Conservation (phyloP, 2,113 vertebrate genomes). For the Phaetusa simplex region DNA sequence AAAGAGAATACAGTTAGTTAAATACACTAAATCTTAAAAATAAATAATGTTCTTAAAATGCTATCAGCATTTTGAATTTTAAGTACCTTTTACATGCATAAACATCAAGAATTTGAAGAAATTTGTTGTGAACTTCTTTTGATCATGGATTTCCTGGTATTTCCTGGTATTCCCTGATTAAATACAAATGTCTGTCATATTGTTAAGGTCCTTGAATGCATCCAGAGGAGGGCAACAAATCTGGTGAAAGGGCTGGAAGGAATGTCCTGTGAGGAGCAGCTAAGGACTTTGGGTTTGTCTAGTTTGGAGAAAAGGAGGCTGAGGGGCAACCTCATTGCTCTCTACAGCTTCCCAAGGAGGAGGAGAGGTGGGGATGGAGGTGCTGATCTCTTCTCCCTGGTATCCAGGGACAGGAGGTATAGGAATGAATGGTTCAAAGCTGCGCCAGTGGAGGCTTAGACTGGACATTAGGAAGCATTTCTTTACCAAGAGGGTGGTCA, state of each 20-base stretch:
- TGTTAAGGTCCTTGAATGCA: not conserved
- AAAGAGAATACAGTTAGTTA: slow-evolving; percentile 20
- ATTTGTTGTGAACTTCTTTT: not conserved
- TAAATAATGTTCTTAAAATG: not conserved
- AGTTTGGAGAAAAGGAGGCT: not conserved
- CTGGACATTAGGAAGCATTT: not conserved
- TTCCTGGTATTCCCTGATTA: not conserved
- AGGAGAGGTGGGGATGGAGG: not conserved
- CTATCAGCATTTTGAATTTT: not conserved
- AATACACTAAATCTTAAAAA: not conserved
- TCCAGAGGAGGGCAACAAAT: not conserved
- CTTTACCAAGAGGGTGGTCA: not conserved
- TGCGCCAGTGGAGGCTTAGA: not conserved
- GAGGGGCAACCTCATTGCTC: not conserved
- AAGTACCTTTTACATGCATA: not conserved
- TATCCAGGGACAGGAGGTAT: accelerated
- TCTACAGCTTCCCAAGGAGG: not conserved
- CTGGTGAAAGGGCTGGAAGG: not conserved
- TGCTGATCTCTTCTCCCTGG: not conserved
- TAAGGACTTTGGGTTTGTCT: not conserved
- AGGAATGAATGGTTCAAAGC: not conserved
- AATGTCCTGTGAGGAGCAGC: not conserved
- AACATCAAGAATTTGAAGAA: not conserved
- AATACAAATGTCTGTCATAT: not conserved
- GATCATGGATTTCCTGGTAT: not conserved